Evolutionary conservation across 1,140 invertebrate species (phyloP).

Genomic region (Drosophila murphyi): DNA sequence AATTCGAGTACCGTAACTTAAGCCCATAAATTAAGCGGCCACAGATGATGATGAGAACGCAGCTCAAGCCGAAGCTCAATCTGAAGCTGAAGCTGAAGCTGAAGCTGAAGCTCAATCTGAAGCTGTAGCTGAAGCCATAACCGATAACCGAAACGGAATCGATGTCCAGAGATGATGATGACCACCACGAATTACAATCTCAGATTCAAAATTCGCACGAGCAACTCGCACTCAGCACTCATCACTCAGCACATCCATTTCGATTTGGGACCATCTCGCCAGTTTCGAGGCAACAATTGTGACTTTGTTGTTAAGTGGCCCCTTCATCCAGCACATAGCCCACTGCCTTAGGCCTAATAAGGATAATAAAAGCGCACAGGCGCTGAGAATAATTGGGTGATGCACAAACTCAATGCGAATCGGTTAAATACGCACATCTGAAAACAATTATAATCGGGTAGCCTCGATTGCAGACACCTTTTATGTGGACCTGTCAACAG

Average conservation of each 20-base stretch:
- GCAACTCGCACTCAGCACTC: neutral
- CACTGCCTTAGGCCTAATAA: constrained; percentile 4
- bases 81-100: neutral
- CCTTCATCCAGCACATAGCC: neutral
- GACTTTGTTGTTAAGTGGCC: constrained; percentile 19
- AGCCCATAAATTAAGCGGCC: constrained; percentile 62
- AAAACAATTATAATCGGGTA: too few relatives aligned
- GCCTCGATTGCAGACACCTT: too few relatives aligned
- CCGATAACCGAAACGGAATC: constrained; percentile 7
- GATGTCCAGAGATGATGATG: constrained; percentile 6
- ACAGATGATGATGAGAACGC: constrained; percentile 27
- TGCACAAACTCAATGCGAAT: too few relatives aligned
- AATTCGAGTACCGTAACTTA: constrained; percentile 67
- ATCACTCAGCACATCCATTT: too few relatives aligned
- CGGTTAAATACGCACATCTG: too few relatives aligned
- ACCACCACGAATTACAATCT: constrained; percentile 16
- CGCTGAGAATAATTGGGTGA: too few relatives aligned
- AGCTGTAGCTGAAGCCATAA: constrained; percentile 4
- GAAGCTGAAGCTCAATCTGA: neutral
- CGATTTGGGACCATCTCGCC: too few relatives aligned
- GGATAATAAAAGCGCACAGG: too few relatives aligned
- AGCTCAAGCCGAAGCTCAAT: constrained; percentile 21
- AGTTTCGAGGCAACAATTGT: neutral
- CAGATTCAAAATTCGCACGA: constrained; percentile 16
- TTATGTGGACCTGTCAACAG: too few relatives aligned